Evolutionary conservation across 2,113 vertebrate species (phyloP).

Genomic region (Chelonoidis abingdonii): DNA sequence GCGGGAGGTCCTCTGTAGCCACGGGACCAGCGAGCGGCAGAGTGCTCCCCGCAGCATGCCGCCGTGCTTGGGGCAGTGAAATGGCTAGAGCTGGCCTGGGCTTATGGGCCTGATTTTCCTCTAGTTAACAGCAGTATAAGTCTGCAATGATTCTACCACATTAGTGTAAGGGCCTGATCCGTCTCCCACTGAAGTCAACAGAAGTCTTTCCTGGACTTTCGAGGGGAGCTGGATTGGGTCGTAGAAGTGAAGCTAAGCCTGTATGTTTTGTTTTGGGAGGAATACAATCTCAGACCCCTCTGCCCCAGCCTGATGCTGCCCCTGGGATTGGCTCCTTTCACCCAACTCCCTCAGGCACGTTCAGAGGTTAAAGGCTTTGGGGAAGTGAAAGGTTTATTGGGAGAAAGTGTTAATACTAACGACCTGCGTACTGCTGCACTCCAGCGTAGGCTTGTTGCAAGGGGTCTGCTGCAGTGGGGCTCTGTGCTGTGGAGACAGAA

Average conservation of each 20-base stretch:
- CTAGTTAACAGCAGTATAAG: not conserved
- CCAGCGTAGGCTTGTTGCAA: conserved; percentile 99
- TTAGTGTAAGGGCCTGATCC: not conserved
- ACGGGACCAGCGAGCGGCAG: no score
- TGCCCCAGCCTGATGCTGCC: accelerated
- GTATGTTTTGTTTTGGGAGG: not conserved
- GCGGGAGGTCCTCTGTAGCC: no score
- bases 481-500: conserved; percentile 92
- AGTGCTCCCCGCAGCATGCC: no score
- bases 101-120: accelerated
- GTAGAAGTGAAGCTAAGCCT: not conserved
- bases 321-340: not conserved
- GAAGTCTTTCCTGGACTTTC: not conserved
- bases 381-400: conserved; percentile 64
- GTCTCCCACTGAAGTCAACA: not conserved
- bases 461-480: conserved; percentile 96
- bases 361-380: not conserved
- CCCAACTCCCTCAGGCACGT: not conserved
- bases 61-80: no score
- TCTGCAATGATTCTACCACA: not conserved
- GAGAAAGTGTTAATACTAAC: conserved; percentile 89
- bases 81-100: not conserved
- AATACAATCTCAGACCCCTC: not conserved
- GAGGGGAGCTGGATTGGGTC: not conserved
- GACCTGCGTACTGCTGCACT: conserved; percentile 99